Evolutionary conservation across 2,888 invertebrate genomes (phyloP).

Genomic region (Erannis defoliaria): DNA sequence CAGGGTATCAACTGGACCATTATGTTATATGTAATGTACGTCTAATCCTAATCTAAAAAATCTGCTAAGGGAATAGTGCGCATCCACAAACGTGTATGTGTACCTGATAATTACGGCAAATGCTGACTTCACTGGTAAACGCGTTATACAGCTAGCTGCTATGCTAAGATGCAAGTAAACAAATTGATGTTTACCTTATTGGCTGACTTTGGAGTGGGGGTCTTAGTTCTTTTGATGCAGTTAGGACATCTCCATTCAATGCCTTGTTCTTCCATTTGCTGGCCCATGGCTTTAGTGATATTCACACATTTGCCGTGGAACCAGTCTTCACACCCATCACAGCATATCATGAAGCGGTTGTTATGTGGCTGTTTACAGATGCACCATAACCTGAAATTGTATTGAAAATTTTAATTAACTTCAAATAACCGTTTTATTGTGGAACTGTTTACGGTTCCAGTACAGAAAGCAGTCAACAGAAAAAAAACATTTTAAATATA

Average conservation of each 20-base stretch:
- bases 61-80: too few species aligned
- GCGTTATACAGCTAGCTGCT: background rate
- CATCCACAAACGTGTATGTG: too few species aligned
- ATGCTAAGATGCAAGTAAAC: too few species aligned
- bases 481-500: too few species aligned
- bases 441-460: too few species aligned
- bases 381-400: constrained; percentile 92
- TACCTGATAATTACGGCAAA: too few species aligned
- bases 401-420: background rate
- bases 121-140: too few species aligned
- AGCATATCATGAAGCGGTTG: constrained; percentile 98
- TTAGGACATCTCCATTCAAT: constrained; percentile 96
- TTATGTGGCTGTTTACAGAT: constrained; percentile 98
- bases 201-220: constrained; percentile 53
- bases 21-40: too few species aligned
- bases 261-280: constrained; percentile 96
- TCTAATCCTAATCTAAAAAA: too few species aligned
- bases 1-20: too few species aligned
- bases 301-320: constrained; percentile 99
- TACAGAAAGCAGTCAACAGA: too few species aligned
- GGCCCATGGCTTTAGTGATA: constrained; percentile 95
- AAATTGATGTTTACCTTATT: constrained; percentile 55
- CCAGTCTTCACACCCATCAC: constrained; percentile 98
- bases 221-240: constrained; percentile 88
- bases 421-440: background rate